Conservation (phyloP, 2,113 vertebrate species). For the Chionis minor region DNA sequence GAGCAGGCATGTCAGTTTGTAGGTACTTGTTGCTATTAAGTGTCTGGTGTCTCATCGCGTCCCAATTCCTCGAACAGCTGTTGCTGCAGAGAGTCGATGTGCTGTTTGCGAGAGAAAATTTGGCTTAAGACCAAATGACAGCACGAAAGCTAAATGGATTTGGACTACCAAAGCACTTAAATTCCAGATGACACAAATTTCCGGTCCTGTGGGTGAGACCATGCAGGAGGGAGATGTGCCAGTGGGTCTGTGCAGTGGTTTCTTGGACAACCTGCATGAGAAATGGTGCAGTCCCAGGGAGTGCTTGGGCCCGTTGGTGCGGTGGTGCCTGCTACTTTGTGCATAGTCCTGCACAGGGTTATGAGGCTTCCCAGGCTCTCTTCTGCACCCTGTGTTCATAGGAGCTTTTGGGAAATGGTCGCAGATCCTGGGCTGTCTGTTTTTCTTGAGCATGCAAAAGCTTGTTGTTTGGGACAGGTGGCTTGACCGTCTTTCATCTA, state of each 20-base stretch:
- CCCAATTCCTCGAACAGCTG: neutral
- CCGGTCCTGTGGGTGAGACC: accelerated
- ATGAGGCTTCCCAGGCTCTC: neutral
- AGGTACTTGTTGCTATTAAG: neutral
- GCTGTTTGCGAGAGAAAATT: neutral
- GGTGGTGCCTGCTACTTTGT: neutral
- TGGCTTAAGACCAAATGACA: neutral
- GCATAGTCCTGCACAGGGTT: neutral
- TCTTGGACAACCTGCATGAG: neutral
- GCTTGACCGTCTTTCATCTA: neutral
- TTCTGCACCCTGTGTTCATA: neutral
- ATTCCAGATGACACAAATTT: neutral
- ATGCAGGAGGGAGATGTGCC: neutral
- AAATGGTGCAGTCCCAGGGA: neutral
- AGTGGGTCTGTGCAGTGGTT: neutral
- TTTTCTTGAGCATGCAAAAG: neutral
- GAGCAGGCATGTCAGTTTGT: neutral
- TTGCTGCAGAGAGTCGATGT: neutral
- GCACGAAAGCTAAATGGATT: neutral
- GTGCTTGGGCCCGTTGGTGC: too few species aligned
- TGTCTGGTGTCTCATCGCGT: neutral
- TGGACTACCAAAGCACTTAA: neutral
- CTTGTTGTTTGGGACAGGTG: neutral
- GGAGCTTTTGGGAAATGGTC: neutral
- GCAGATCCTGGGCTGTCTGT: neutral